These are phyloP conservation scores for Pseudopodoces humilis DNA, from an alignment of 2,113 vertebrate genomes.

Conservation along the genomic window DNA sequence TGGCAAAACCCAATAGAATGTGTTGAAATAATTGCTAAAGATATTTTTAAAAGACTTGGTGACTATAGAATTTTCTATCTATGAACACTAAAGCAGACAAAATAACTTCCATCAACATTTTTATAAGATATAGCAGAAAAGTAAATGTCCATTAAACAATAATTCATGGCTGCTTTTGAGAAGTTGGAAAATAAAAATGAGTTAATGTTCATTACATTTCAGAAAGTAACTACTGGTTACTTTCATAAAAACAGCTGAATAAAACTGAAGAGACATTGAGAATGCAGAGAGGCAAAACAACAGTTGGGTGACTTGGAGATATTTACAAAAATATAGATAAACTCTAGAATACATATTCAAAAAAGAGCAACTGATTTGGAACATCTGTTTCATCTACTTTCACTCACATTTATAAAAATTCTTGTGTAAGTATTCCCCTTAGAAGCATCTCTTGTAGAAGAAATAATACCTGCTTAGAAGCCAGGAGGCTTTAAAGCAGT, in stretches of 20 bases:
- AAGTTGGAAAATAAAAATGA: neutral
- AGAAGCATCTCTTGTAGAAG: neutral
- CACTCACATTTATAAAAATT: neutral
- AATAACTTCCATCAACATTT: neutral
- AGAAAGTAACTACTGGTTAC: neutral
- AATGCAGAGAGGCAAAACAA: neutral
- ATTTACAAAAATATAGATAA: neutral
- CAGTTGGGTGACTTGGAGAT: neutral
- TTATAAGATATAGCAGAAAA: neutral
- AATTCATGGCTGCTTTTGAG: neutral
- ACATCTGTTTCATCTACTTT: neutral
- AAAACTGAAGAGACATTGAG: neutral
- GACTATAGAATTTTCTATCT: neutral
- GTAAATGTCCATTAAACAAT: neutral
- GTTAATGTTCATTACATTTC: neutral
- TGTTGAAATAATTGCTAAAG: neutral
- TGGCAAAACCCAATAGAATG: neutral
- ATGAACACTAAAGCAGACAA: neutral
- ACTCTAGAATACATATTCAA: neutral
- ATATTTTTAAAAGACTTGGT: neutral
- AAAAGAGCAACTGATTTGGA: neutral
- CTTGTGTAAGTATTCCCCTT: neutral
- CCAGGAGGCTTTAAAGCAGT: neutral
- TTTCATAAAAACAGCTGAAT: neutral
- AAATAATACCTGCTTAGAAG: neutral